Conservation (phyloP, 2,888 invertebrate species). For the Brenthis hecate region DNA sequence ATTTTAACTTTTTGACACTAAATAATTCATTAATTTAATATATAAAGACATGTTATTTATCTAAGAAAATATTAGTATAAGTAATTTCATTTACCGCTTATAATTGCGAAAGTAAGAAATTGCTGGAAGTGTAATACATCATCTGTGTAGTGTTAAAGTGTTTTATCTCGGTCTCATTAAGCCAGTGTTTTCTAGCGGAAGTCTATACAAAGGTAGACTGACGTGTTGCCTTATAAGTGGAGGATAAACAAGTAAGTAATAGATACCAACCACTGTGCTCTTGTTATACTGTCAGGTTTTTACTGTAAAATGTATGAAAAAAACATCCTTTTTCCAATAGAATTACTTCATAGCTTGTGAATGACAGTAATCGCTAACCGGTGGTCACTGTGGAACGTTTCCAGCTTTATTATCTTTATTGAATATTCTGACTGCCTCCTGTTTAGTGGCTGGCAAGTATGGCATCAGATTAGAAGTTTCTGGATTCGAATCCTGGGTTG, state of each 20-base stretch:
- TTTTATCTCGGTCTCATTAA: constrained; percentile 23
- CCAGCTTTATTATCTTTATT: no score
- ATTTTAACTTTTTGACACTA: no score
- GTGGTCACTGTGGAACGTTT: no score
- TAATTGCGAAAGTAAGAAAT: constrained; percentile 11
- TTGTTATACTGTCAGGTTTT: constrained; percentile 33
- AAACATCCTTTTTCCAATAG: constrained; percentile 1
- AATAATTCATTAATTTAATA: no score
- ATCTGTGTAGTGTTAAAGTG: constrained; percentile 8
- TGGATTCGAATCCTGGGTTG: no score
- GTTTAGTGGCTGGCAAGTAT: no score
- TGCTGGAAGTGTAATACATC: not conserved
- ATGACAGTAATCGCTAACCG: not conserved
- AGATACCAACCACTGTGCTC: constrained; percentile 26
- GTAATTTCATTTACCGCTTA: not conserved
- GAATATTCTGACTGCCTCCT: no score
- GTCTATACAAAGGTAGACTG: constrained; percentile 36
- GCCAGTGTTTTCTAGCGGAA: constrained; percentile 32
- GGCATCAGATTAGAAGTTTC: no score
- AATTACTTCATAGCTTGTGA: constrained; percentile 1
- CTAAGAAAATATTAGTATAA: not conserved
- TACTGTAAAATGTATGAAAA: constrained; percentile 9
- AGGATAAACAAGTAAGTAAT: constrained; percentile 34
- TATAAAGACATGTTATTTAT: no score
- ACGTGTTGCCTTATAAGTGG: constrained; percentile 36